Evolutionary conservation across 2,797 vertebrate genomes (phyloP).

Genomic region (Sebastes steindachneri): DNA sequence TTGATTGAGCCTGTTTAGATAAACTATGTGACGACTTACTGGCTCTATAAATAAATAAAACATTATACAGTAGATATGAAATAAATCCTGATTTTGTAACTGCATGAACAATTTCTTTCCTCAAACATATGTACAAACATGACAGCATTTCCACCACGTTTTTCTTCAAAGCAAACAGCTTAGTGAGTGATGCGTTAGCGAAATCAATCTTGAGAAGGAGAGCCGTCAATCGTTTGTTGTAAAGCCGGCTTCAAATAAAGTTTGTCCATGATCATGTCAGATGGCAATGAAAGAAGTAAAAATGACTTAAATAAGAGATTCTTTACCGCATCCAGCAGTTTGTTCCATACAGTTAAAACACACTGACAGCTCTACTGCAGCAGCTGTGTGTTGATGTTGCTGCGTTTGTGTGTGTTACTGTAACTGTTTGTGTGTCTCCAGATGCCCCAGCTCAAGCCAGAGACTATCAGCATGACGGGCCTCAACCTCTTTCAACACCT

Average conservation of each 20-base stretch:
- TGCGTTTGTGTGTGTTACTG: background rate
- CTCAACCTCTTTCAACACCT: slow-evolving; percentile 98
- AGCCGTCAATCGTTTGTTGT: background rate
- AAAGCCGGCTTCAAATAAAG: background rate
- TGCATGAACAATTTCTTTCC: background rate
- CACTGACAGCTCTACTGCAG: background rate
- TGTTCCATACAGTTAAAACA: background rate
- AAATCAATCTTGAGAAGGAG: background rate
- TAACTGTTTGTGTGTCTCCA: slow-evolving; percentile 54
- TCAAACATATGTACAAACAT: background rate
- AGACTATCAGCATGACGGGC: slow-evolving; percentile 99
- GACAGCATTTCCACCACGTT: background rate
- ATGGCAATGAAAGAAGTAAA: background rate
- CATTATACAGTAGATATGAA: background rate
- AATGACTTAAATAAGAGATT: background rate
- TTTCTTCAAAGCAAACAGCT: background rate
- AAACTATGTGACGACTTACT: background rate
- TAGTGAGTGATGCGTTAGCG: background rate
- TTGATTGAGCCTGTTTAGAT: background rate
- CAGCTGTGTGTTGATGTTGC: background rate
- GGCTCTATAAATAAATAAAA: background rate
- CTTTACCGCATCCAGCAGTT: background rate
- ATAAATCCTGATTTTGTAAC: background rate
- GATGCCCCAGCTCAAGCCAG: slow-evolving; percentile 98
- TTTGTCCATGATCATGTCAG: background rate